Conservation (phyloP, 2,888 invertebrate species). For the Theretra japonica region DNA sequence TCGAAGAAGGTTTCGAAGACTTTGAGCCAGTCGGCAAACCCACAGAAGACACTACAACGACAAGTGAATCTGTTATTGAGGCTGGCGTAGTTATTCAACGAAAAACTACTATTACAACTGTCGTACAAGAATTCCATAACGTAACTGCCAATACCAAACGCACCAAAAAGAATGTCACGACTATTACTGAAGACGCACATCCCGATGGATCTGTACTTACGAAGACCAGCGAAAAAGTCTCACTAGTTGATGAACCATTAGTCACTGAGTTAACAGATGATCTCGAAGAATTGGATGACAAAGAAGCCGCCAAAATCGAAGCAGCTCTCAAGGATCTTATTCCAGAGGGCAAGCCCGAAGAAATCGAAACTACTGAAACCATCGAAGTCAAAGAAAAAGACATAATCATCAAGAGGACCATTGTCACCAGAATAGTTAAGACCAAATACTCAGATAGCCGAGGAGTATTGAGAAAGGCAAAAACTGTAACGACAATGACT, state of each 20-base stretch:
- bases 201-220: slow-evolving; percentile 71
- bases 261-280: slow-evolving; percentile 33
- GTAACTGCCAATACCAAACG: slow-evolving; percentile 52
- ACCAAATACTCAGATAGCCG: slow-evolving; percentile 52
- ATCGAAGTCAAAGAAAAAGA: slow-evolving; percentile 40
- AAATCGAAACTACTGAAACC: slow-evolving; percentile 4
- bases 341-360: slow-evolving; percentile 34
- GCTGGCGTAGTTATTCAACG: slow-evolving; percentile 60
- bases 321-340: slow-evolving; percentile 42
- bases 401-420: slow-evolving; percentile 46
- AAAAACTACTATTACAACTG: slow-evolving; percentile 62
- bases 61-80: slow-evolving; percentile 55
- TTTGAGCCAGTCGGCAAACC: slow-evolving; percentile 57
- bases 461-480: slow-evolving; percentile 34
- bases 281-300: slow-evolving; percentile 11
- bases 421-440: slow-evolving; percentile 49
- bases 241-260: slow-evolving; percentile 60
- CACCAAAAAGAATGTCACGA: slow-evolving; percentile 66
- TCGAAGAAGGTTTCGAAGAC: slow-evolving; percentile 51
- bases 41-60: slow-evolving; percentile 53
- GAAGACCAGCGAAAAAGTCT: slow-evolving; percentile 71
- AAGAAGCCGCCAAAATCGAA: slow-evolving; percentile 32
- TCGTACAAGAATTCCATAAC: slow-evolving; percentile 59
- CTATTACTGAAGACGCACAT: slow-evolving; percentile 69
- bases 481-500: slow-evolving; percentile 44